A percentile compares a stretch with the other conserved stretches of the same genome.
Evolutionary conservation across 2,113 vertebrate species (phyloP).

Genomic region (Poecilia latipinna): DNA sequence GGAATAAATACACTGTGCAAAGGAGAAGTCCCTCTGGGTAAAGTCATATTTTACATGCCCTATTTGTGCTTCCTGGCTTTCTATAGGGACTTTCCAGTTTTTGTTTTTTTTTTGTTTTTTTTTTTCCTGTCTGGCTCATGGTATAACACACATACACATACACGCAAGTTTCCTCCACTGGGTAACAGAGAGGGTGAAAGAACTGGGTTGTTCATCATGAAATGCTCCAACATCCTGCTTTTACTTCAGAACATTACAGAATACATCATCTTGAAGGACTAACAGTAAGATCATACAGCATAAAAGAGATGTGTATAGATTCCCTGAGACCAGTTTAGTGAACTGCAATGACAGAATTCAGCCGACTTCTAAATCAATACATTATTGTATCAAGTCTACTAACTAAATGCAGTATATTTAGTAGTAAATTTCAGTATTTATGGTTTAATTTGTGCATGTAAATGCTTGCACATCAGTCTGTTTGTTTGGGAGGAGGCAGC

Average conservation of each 20-base stretch:
- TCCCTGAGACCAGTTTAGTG: conserved; percentile 8
- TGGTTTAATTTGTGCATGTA: conserved; percentile 22
- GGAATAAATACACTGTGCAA: conserved; percentile 67
- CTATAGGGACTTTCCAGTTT: conserved; percentile 58
- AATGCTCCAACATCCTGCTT: conserved; percentile 28
- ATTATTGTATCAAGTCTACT: background rate
- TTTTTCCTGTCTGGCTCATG: conserved; percentile 40
- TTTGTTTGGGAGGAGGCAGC: conserved; percentile 38
- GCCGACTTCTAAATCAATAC: conserved; percentile 1
- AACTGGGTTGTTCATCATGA: conserved; percentile 28
- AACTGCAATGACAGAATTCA: conserved; percentile 14
- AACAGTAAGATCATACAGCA: conserved; percentile 10
- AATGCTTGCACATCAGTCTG: conserved; percentile 17
- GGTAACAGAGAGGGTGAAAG: conserved; percentile 24
- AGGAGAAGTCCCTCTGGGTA: conserved; percentile 56
- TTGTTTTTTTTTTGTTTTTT: too few relatives aligned
- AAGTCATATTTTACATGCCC: conserved; percentile 73
- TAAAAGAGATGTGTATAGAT: background rate
- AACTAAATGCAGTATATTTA: conserved; percentile 15
- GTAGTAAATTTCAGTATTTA: background rate
- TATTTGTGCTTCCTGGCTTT: conserved; percentile 75
- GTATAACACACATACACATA: conserved; percentile 34
- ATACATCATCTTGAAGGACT: conserved; percentile 10
- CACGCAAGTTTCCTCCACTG: conserved; percentile 1
- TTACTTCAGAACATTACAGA: conserved; percentile 40